A percentile compares a stretch with the other conserved stretches of the same genome.
These are phyloP conservation scores for Quadriops clusia DNA, from an alignment of 2,888 invertebrate species.

Conservation along the genomic window DNA sequence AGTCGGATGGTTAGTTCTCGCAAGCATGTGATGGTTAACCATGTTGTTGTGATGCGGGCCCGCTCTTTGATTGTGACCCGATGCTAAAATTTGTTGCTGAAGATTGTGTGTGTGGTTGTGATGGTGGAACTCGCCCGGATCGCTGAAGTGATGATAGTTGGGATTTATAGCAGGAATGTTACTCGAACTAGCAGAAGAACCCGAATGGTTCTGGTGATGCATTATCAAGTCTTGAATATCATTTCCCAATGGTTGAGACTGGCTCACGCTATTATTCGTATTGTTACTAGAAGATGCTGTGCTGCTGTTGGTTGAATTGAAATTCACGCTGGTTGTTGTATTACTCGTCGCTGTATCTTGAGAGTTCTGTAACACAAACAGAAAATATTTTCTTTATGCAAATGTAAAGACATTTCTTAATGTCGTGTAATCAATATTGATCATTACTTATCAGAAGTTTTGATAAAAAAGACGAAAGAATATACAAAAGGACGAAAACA, in stretches of 20 bases:
- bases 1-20: slow-evolving; percentile 31
- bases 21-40: slow-evolving; percentile 34
- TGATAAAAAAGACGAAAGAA: too few species aligned
- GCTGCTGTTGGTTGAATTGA: slow-evolving; percentile 27
- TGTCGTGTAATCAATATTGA: too few species aligned
- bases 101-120: slow-evolving; percentile 33
- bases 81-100: slow-evolving; percentile 32
- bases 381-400: too few species aligned
- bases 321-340: slow-evolving; percentile 24
- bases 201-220: slow-evolving; percentile 35
- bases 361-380: slow-evolving; percentile 20
- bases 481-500: too few species aligned
- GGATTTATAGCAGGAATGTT: slow-evolving; percentile 29
- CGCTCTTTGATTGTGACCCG: slow-evolving; percentile 27
- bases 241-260: slow-evolving; percentile 32
- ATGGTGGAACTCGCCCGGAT: slow-evolving; percentile 33
- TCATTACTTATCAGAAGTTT: too few species aligned
- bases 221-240: slow-evolving; percentile 36
- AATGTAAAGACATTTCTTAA: too few species aligned
- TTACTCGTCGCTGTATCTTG: slow-evolving; percentile 27
- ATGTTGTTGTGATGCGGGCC: slow-evolving; percentile 31
- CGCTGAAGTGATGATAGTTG: slow-evolving; percentile 34
- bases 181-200: slow-evolving; percentile 23
- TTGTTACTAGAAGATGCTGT: slow-evolving; percentile 23
- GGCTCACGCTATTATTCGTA: too few species aligned